Percentiles rank a stretch among this genome's conserved stretches.
Conservation (phyloP, 2,888 invertebrate genomes). For the Nephrocerus scutellatus region DNA sequence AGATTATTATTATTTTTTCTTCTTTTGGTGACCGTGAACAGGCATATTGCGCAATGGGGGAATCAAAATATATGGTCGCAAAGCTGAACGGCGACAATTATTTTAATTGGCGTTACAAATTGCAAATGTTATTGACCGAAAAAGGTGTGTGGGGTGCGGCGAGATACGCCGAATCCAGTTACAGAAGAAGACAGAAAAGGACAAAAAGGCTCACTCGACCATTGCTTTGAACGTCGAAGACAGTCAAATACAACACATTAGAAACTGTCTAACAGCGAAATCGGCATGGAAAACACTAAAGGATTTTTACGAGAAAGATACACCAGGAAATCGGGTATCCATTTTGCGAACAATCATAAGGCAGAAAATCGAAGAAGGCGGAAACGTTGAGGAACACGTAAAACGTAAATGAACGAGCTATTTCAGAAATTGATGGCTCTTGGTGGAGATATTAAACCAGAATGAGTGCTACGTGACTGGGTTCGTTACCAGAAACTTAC, state of each 20-base stretch:
- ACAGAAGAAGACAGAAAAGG: slow-evolving; percentile 5
- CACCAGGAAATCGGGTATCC: slow-evolving; percentile 16
- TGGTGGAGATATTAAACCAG: slow-evolving; percentile 9
- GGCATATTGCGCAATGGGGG: too few relatives aligned
- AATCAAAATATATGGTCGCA: too few relatives aligned
- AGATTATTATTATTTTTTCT: too few relatives aligned
- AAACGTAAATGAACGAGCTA: slow-evolving; percentile 14
- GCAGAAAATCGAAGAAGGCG: slow-evolving; percentile 16
- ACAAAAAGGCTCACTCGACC: slow-evolving; percentile 12
- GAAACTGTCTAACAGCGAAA: slow-evolving; percentile 7
- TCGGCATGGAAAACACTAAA: slow-evolving; percentile 13
- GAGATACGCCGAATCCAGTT: too few relatives aligned
- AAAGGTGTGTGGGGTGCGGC: slow-evolving; percentile 14
- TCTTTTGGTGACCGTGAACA: too few relatives aligned
- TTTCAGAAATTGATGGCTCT: slow-evolving; percentile 14
- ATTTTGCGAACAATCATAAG: slow-evolving; percentile 18
- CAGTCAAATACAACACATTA: slow-evolving; percentile 14
- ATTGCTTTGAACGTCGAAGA: slow-evolving; percentile 15
- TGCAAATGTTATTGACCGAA: slow-evolving; percentile 15
- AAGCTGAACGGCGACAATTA: slow-evolving; percentile 5
- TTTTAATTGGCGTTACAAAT: slow-evolving; percentile 16
- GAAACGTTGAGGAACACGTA: slow-evolving; percentile 15
- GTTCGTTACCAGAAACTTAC: slow-evolving; percentile 16
- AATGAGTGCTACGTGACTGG: slow-evolving; percentile 13
- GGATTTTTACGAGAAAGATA: slow-evolving; percentile 12